Base-by-base conservation (phyloP, 1,140 invertebrate genomes). In the Chrysomallon squamiferum region DNA sequence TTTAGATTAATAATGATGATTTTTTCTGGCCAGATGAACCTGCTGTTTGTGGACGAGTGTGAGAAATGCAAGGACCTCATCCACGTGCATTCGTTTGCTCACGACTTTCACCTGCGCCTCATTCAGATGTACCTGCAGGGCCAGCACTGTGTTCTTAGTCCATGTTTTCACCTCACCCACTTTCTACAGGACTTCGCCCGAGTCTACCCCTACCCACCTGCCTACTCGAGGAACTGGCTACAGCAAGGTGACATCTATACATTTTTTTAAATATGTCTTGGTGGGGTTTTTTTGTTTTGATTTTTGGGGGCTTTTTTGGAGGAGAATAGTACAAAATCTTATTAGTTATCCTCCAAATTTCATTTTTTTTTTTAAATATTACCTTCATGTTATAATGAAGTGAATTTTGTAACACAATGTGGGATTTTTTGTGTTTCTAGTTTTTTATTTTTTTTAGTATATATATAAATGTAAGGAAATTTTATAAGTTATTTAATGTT, bases 71-170 rank as follows among this genome's bases (percentile, higher is more conserved):
- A 92, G 84, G 82, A 87, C 25, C 69, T 86, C 41, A 86, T 93
- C 86, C 93, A 95, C 85, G 86, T 94, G 35, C 93, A 95, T 85
- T 95, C 93, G 1, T 95, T 95, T 78, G 92, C 93, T 0, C 94
- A 94, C 74, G 93, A 95, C 82, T 95, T 93, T 81, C 93, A 95
- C 83, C 85, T 95, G 35, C 87, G 93, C 59, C 90, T 88, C 47
- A 89, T 94, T 61, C 89, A 91, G 74, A 88, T 88, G 0, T 93
- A 93, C 72, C 89, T 94, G 33, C 88, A 88, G 66, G 90, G 89
- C 25, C 87, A 87, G 62, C 87, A 89, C 27, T 85, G 88, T 62
- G 86, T 89, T 29, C 87, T 93, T 43, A 88, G 88, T 66, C 88
- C 89, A 62, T 90, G 89, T 1, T 94, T 93, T 79, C 91, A 94